Evolutionary conservation across 1,140 invertebrate species (phyloP), one percentile per base, ranked within the genome.

Genomic region (Drosophila sturtevanti): DNA sequence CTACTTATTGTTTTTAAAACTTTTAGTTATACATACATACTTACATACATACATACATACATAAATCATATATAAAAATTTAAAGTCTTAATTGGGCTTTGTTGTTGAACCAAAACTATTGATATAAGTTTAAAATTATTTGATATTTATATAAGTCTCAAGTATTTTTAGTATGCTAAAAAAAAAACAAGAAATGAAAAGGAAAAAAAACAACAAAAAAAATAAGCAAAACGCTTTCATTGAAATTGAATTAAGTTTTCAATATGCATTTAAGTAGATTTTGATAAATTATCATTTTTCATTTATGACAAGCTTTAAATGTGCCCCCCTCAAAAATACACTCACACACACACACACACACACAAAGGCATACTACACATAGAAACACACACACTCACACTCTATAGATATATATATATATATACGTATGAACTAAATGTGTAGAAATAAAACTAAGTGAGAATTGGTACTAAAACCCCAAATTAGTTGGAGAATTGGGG

Each of bases 241-340:
- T 41, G 62, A 56, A 55, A 59, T 60, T 63, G 16, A 56, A 62
- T 52, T 55, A 27, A 56, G 48, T 69, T 68, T 70, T 61, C 58
- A 63, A 72, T 72, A 67, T 72, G 63, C 18, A 37, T 56, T 66
- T 60, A 48, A 48, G 41, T 48, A 48, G 7, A 65, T 51, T 61
- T 62, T 62, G 27, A 54, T 41, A 38, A 52, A 38, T 77, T 75
- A 59, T 71, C 22, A 66, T 75, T 81, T 77, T 59, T 77, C 56
- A 69, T 69, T 69, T 89, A 60, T 79, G 71, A 90, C n/a, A 86
- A 91, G 89, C 89, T 91, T 91, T 91, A 91, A 89, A 90, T 90
- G 85, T 91, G 81, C 85, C 89, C 85, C 75, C 80, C 59, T 58
- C 58, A 68, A 79, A 65, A 66, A 58, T 51, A 24, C 56, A 48